Base-by-base conservation (phyloP, 2,113 vertebrate genomes). In the Odocoileus virginianus region DNA sequence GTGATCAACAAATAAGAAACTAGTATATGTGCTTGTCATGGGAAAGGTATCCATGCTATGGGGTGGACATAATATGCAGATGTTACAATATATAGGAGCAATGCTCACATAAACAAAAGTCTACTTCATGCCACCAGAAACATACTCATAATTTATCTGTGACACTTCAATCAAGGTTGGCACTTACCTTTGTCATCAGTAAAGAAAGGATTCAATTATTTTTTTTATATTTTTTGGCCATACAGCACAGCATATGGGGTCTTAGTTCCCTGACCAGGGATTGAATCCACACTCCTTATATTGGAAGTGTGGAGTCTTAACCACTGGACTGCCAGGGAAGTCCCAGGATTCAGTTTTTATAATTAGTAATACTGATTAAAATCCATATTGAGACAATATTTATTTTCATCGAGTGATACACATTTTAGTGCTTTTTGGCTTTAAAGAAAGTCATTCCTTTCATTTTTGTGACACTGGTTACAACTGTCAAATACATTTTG, bases 11-110 rank as follows among this genome's bases (percentile, higher is more conserved):
- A 58, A 27, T n/a, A 87, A 47, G 58, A 87, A 57, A 21, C 33
- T 10, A 10, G 1, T 11, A 11, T 8, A 4, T 1, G 5, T 0
- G 0, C 10, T 52, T 61, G 47, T 85, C 23, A 16, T 11, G 55
- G 36, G 58, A 90, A 87, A 78, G 7, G 10, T 7, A 0, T n/a
- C 17, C 3, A 0, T 16, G 15, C 55, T 36, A 0, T 1, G 3
- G n/a, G n/a, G 6, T 17, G 8, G 36, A 30, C n/a, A 5, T 47
- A 47, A 45, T 1, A 28, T 52, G 52, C 17, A 7, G 9, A 4
- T 5, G 13, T 52, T 33, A 30, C 55, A 0, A 13, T 74, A 74
- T 23, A 11, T 0, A 1, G 23, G 6, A 88, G 11, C 36, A 1
- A 1, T n/a, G 52, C 55, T 83, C 40, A 8, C 6, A n/a, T 52